phyloP scores from a whole-genome alignment of 2,888 invertebrate genomes.

The Epistrophe eligans region DNA sequence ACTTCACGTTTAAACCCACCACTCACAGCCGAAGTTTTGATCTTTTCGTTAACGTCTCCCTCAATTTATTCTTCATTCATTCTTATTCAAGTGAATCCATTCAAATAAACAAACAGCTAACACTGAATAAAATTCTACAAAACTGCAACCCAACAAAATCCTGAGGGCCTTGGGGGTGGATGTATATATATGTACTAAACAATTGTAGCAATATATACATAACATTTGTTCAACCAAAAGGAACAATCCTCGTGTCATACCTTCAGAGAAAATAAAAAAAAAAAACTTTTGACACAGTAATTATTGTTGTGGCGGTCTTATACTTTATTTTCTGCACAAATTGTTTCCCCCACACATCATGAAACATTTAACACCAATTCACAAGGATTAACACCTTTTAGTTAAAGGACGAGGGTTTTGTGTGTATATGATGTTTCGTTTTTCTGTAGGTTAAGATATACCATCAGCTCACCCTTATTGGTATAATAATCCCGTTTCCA shows the following conservation, averaged over 20 bases:
- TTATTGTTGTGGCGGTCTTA: conserved; percentile 67
- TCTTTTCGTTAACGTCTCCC: background rate
- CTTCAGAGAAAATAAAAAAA: background rate
- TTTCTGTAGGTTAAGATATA: conserved; percentile 27
- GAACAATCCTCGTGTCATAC: conserved; percentile 49
- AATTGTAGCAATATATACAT: background rate
- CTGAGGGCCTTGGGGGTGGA: background rate
- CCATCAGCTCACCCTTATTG: conserved; percentile 42
- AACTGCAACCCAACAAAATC: background rate
- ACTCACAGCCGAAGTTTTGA: background rate
- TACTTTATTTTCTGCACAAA: conserved; percentile 56
- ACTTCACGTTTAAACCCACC: background rate
- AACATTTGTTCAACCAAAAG: conserved; percentile 62
- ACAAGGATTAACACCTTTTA: conserved; percentile 72
- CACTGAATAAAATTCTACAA: conserved; percentile 2
- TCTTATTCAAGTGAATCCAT: background rate
- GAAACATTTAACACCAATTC: conserved; percentile 70
- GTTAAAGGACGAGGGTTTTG: conserved; percentile 35
- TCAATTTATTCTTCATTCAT: conserved; percentile 16
- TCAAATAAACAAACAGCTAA: background rate
- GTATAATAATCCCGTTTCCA: conserved; percentile 17
- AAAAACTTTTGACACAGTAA: conserved; percentile 48
- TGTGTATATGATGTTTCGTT: background rate
- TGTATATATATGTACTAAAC: background rate
- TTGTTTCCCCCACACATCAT: conserved; percentile 28